Evolutionary conservation across 2,888 invertebrate genomes (phyloP).

Genomic region (Rhynchonema sp.): DNA sequence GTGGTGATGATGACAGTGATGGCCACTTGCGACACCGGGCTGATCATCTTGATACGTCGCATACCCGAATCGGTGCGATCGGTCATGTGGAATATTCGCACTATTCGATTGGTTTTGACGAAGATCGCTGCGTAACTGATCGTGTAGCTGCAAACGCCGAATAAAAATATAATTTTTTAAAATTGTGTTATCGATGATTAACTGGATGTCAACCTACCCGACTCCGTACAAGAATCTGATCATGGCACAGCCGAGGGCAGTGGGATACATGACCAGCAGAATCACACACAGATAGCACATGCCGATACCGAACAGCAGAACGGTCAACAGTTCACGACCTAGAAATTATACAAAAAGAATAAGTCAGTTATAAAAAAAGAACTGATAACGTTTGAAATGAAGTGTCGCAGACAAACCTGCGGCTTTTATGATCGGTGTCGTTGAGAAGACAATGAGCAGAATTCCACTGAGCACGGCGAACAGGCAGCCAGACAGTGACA

Average conservation of each 20-base stretch:
- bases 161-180: no score
- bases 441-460: slow-evolving; percentile 41
- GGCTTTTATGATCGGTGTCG: slow-evolving; percentile 44
- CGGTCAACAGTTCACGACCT: slow-evolving; percentile 50
- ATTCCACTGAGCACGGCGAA: no score
- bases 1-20: slow-evolving; percentile 19
- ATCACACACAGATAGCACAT: slow-evolving; percentile 49
- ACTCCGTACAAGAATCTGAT: slow-evolving; percentile 41
- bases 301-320: slow-evolving; percentile 45
- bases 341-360: no score
- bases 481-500: no score
- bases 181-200: no score
- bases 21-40: slow-evolving; percentile 47
- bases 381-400: no score
- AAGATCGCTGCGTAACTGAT: slow-evolving; percentile 50
- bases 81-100: slow-evolving; percentile 40
- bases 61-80: neutral
- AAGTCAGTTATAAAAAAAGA: no score
- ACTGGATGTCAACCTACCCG: no score
- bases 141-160: slow-evolving; percentile 48
- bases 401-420: neutral
- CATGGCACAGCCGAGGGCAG: slow-evolving; percentile 42
- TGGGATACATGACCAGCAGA: slow-evolving; percentile 45
- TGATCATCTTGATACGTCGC: slow-evolving; percentile 31
- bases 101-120: slow-evolving; percentile 50